A percentile compares a stretch with the other conserved stretches of the same genome.
These are phyloP conservation scores for Hylia prasina DNA, from an alignment of 2,113 vertebrate species.

Conservation along the genomic window DNA sequence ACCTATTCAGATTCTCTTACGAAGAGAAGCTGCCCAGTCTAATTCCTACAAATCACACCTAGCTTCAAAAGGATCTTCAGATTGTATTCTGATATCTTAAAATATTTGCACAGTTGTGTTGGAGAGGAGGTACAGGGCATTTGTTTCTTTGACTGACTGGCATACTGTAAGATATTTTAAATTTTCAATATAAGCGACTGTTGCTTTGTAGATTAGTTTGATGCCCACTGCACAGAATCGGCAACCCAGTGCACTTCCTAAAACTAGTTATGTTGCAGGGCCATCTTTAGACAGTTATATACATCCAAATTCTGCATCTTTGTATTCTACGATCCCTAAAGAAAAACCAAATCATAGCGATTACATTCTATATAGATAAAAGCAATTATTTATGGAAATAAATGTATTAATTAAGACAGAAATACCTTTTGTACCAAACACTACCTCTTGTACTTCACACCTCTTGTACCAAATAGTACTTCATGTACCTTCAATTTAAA, in stretches of 20 bases:
- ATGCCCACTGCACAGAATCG: not conserved
- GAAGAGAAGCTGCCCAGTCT: not conserved
- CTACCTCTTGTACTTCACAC: not conserved
- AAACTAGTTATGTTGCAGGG: not conserved
- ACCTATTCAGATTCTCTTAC: not conserved
- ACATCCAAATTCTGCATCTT: not conserved
- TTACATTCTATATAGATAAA: not conserved
- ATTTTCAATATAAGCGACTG: not conserved
- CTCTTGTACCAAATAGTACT: too few species aligned
- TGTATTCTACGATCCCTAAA: not conserved
- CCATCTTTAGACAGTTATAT: not conserved
- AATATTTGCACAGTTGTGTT: not conserved
- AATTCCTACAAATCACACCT: not conserved
- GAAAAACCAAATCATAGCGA: not conserved
- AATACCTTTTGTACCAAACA: not conserved
- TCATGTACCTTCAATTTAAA: not conserved
- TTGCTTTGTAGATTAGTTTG: not conserved
- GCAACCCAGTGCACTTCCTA: not conserved
- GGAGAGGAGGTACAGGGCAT: not conserved
- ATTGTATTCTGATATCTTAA: not conserved
- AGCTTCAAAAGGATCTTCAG: conserved; percentile 15
- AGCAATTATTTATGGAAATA: conserved; percentile 1
- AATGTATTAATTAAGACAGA: not conserved
- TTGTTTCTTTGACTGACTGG: not conserved
- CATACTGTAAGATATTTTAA: not conserved